A percentile compares a stretch with the other conserved stretches of the same genome.
phyloP scores from a whole-genome alignment of 2,113 vertebrate genomes.

The Myrmecophaga tridactyla region DNA sequence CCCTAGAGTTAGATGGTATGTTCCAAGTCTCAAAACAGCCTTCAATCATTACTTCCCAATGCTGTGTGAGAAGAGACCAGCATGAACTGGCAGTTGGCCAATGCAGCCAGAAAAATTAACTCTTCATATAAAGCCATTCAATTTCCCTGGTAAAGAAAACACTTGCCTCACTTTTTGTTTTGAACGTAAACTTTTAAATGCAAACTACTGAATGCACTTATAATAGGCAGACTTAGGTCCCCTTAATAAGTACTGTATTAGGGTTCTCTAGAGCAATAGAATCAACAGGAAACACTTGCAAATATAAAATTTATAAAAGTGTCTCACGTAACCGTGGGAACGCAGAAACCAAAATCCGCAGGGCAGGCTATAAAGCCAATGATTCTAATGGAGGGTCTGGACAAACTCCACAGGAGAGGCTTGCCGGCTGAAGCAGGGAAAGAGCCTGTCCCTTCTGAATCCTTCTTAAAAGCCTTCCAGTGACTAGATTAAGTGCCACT shows the following conservation, averaged over 20 bases:
- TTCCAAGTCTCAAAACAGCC: background rate
- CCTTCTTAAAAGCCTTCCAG: too few relatives aligned
- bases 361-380: too few relatives aligned
- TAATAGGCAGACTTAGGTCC: background rate
- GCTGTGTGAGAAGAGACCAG: background rate
- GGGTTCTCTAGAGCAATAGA: too few relatives aligned
- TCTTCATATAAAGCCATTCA: background rate
- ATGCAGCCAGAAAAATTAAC: background rate
- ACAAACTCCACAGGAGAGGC: too few relatives aligned
- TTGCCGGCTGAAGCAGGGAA: too few relatives aligned
- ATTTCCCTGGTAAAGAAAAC: background rate
- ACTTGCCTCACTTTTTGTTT: background rate
- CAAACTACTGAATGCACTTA: background rate
- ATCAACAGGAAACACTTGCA: too few relatives aligned
- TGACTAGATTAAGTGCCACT: too few relatives aligned
- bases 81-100: background rate
- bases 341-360: too few relatives aligned
- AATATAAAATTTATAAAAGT: too few relatives aligned
- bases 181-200: constrained; percentile 1
- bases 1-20: background rate
- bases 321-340: too few relatives aligned
- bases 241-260: background rate
- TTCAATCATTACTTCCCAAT: background rate
- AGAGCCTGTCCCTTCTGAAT: too few relatives aligned
- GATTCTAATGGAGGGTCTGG: too few relatives aligned